Evolutionary conservation across 2,113 vertebrate genomes (phyloP).

Genomic region (Microtus ochrogaster): DNA sequence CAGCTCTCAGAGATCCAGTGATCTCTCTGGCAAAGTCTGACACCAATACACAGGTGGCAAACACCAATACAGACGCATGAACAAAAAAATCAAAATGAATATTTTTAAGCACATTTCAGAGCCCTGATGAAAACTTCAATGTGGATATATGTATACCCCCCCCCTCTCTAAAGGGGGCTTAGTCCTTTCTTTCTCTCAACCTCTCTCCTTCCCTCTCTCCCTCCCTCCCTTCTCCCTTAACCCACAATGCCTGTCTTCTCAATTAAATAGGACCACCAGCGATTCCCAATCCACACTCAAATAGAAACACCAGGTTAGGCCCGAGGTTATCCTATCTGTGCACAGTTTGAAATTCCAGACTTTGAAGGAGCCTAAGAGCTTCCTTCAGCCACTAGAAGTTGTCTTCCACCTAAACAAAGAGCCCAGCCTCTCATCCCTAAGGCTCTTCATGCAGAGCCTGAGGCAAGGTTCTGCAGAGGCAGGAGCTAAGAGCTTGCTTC

Average conservation of each 20-base stretch:
- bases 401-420: constrained; percentile 65
- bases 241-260: neutral
- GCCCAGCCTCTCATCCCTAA: constrained; percentile 33
- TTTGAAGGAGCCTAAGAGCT: constrained; percentile 48
- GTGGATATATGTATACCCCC: neutral
- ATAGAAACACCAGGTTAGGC: neutral
- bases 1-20: neutral
- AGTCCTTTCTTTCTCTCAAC: neutral
- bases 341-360: constrained; percentile 61
- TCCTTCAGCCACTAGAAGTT: constrained; percentile 26
- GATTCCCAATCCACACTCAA: neutral
- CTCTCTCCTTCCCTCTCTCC: too few species aligned
- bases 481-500: neutral
- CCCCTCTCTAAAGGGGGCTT: neutral
- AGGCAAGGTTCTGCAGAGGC: constrained; percentile 52
- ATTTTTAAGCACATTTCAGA: constrained; percentile 70
- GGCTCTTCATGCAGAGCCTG: neutral
- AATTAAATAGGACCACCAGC: neutral
- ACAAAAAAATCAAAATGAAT: neutral
- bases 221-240: neutral
- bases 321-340: neutral
- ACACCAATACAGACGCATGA: neutral
- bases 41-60: neutral
- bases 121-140: constrained; percentile 77
- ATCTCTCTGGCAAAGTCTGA: neutral